A percentile compares a stretch with the other conserved stretches of the same genome.
Conservation (phyloP, 2,888 invertebrate genomes). For the Schizaphis graminum region DNA sequence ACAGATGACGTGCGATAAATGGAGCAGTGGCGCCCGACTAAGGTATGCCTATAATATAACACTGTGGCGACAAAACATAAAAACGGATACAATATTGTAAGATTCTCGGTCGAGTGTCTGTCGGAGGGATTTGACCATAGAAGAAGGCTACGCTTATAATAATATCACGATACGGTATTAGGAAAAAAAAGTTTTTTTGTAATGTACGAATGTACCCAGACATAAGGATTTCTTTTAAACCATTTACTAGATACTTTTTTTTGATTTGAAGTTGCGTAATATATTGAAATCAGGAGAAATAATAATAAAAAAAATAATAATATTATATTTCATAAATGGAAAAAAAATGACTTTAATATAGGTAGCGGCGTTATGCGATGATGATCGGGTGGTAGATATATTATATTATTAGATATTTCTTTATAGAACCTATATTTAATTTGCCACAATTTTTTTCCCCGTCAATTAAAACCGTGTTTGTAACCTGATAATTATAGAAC, state of each 20-base stretch:
- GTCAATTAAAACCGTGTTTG: constrained; percentile 9
- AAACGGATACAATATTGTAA: background rate
- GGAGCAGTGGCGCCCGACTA: constrained; percentile 28
- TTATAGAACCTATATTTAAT: background rate
- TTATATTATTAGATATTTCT: background rate
- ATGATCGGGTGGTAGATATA: background rate
- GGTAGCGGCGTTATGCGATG: background rate
- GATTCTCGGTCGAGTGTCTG: background rate
- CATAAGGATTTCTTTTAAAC: background rate
- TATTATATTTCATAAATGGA: background rate
- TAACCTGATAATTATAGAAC: constrained; percentile 41
- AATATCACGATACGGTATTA: background rate
- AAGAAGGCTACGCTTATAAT: background rate
- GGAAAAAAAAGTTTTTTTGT: background rate
- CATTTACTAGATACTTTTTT: background rate
- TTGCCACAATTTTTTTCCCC: background rate
- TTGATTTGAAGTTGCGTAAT: background rate
- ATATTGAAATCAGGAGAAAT: background rate
- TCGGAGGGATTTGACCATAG: background rate
- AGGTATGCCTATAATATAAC: background rate
- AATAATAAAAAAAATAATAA: background rate
- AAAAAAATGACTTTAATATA: background rate
- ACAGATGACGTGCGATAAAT: constrained; percentile 25
- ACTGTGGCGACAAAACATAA: background rate
- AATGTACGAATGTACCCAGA: background rate